A percentile compares a stretch with the other conserved stretches of the same genome.
Conservation (phyloP, 1,140 invertebrate species). For the Habropoda laboriosa region DNA sequence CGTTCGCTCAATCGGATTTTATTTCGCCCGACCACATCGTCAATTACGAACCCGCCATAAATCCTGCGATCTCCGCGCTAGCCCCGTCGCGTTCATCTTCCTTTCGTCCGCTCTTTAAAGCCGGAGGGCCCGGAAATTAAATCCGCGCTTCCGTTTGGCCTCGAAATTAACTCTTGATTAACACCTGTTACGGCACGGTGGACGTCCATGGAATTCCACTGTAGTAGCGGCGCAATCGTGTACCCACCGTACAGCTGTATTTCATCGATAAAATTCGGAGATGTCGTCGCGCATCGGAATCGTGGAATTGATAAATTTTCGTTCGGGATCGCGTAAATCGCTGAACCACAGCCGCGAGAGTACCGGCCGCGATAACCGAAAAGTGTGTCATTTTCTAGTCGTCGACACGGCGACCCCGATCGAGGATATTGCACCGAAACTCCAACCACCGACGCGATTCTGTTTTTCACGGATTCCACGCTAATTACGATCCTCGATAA, state of each 20-base stretch:
- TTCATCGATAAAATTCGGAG: not conserved
- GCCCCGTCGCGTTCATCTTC: not conserved
- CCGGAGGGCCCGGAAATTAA: slow-evolving; percentile 9
- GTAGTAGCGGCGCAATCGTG: too few relatives aligned
- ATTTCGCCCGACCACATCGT: slow-evolving; percentile 14
- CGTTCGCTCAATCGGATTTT: slow-evolving; percentile 18
- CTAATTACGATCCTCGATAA: slow-evolving; percentile 26
- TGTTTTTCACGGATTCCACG: not conserved
- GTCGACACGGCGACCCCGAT: not conserved
- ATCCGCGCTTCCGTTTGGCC: not conserved
- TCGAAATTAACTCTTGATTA: slow-evolving; percentile 29
- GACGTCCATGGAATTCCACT: not conserved
- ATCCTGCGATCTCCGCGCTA: slow-evolving; percentile 7
- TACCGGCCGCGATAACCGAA: not conserved
- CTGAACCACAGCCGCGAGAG: too few relatives aligned
- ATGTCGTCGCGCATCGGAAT: too few relatives aligned
- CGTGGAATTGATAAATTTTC: slow-evolving; percentile 29
- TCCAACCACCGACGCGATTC: not conserved
- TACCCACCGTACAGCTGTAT: not conserved
- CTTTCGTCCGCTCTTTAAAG: not conserved
- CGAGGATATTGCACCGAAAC: not conserved
- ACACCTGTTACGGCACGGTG: not conserved
- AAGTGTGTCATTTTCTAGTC: slow-evolving; percentile 27
- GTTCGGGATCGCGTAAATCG: not conserved
- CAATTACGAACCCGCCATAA: slow-evolving; percentile 35